Conservation (phyloP, 2,888 invertebrate species). For the Drosophila rellima region DNA sequence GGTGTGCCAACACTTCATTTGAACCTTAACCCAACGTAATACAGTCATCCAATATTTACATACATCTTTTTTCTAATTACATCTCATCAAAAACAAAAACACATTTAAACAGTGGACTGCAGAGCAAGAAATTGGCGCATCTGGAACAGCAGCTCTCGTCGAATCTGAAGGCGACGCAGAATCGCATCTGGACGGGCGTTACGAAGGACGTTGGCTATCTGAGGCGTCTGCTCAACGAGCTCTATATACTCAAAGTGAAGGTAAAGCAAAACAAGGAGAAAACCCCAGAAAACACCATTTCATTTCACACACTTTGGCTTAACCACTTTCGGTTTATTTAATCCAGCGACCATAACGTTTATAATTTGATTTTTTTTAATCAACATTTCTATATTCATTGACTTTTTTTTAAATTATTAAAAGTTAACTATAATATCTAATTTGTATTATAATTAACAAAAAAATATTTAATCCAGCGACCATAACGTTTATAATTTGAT, state of each 20-base stretch:
- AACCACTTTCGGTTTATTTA: too few species aligned
- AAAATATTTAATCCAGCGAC: too few species aligned
- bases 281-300: too few species aligned
- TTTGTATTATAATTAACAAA: too few species aligned
- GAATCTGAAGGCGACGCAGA: slow-evolving; percentile 92
- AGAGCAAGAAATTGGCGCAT: slow-evolving; percentile 90
- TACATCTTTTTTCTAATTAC: slow-evolving; percentile 18
- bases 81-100: slow-evolving; percentile 10
- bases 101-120: slow-evolving; percentile 83
- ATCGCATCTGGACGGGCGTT: slow-evolving; percentile 91
- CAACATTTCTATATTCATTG: too few species aligned
- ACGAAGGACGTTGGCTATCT: slow-evolving; percentile 91
- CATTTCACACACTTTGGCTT: too few species aligned
- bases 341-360: too few species aligned
- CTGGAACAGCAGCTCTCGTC: slow-evolving; percentile 92
- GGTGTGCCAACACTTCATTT: slow-evolving; percentile 7
- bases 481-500: too few species aligned
- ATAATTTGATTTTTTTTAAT: too few species aligned
- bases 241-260: slow-evolving; percentile 93
- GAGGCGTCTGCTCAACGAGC: slow-evolving; percentile 91
- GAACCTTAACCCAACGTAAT: slow-evolving; percentile 12
- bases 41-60: slow-evolving; percentile 13
- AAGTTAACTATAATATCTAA: too few species aligned
- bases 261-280: too few species aligned
- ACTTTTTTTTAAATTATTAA: too few species aligned